Evolutionary conservation across 1,140 invertebrate genomes (phyloP).

Genomic region (Heliothis virescens): DNA sequence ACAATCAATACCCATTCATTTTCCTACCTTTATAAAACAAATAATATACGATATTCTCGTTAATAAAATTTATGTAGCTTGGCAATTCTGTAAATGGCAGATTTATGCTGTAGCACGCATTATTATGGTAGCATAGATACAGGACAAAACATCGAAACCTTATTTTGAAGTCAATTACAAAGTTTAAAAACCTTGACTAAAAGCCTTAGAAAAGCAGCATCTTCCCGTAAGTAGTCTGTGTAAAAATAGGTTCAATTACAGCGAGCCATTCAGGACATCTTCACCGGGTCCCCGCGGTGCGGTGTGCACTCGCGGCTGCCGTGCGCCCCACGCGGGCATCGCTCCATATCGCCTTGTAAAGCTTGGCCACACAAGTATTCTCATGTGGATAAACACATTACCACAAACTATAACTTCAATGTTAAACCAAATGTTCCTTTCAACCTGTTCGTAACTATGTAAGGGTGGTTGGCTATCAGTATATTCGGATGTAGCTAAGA

Average conservation of each 20-base stretch:
- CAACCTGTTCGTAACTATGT: no score
- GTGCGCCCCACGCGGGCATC: background rate
- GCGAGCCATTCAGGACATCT: no score
- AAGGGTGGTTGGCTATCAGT: no score
- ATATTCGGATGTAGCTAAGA: no score
- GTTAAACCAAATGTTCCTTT: no score
- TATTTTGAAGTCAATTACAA: no score
- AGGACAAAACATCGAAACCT: no score
- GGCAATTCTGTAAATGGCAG: background rate
- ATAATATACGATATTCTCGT: background rate
- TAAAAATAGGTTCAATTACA: no score
- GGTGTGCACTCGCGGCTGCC: background rate
- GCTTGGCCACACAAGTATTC: background rate
- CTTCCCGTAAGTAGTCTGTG: no score
- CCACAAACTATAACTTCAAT: no score
- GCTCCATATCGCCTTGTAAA: background rate
- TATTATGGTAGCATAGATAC: no score
- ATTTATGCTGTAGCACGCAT: background rate
- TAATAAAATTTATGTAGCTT: background rate
- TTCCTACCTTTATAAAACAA: background rate
- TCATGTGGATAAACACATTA: background rate
- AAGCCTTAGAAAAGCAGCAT: background rate
- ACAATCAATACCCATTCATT: conserved; percentile 15
- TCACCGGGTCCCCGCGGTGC: background rate
- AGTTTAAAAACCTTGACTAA: background rate